Evolutionary conservation across 2,113 vertebrate genomes (phyloP).

Genomic region (Atherinomorus stipes): DNA sequence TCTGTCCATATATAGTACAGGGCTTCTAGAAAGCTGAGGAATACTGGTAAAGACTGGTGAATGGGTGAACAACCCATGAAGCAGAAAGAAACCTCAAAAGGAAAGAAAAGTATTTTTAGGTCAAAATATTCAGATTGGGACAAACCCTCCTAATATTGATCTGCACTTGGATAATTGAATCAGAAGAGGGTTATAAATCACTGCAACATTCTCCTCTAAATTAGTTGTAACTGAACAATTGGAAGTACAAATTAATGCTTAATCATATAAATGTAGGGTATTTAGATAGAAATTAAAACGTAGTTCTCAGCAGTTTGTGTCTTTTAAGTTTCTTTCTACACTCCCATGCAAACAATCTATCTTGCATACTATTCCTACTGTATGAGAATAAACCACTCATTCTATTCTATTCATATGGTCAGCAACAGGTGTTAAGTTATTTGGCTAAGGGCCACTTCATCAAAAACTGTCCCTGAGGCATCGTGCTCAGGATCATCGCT

Average conservation of each 20-base stretch:
- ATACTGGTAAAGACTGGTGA: no score
- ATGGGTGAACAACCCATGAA: no score
- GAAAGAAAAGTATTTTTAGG: not conserved
- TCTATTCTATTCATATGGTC: not conserved
- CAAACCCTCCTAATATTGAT: no score
- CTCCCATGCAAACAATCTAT: not conserved
- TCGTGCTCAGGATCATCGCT: slow-evolving; percentile 6
- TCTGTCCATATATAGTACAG: no score
- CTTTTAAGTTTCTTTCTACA: not conserved
- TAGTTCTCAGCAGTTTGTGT: not conserved
- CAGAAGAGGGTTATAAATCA: not conserved
- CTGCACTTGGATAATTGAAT: no score
- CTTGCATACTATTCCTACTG: not conserved
- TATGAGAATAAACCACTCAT: not conserved
- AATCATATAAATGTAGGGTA: no score
- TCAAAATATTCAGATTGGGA: no score
- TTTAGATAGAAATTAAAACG: not conserved
- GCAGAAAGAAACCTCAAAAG: not conserved
- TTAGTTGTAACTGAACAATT: not conserved
- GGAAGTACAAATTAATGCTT: not conserved
- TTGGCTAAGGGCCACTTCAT: not conserved
- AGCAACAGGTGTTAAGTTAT: not conserved
- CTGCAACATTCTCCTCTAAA: not conserved
- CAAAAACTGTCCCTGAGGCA: not conserved
- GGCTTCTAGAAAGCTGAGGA: no score